A percentile compares a stretch with the other conserved stretches of the same genome.
Conservation (phyloP, 2,113 vertebrate species). For the Phocoena sinus region DNA sequence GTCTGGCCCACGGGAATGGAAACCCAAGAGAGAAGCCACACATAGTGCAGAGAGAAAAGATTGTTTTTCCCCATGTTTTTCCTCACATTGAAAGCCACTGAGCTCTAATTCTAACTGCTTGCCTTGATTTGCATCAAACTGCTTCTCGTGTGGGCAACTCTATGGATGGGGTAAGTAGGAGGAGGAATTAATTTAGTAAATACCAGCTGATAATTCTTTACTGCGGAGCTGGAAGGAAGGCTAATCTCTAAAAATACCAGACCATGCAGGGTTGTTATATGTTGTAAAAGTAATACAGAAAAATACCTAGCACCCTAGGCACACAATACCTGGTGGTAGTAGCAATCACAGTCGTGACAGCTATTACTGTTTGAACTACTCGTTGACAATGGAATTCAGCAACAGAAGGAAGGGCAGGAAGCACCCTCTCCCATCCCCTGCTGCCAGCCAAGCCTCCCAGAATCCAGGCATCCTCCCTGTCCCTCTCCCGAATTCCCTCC, state of each 20-base stretch:
- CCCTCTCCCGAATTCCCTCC: fast-evolving
- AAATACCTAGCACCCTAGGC: fast-evolving
- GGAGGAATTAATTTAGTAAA: background rate
- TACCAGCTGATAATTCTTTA: background rate
- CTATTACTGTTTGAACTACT: fast-evolving
- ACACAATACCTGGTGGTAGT: fast-evolving
- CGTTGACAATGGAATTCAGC: background rate
- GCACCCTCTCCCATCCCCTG: background rate
- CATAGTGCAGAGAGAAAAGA: background rate
- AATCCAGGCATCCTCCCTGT: fast-evolving
- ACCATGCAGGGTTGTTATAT: background rate
- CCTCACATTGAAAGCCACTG: background rate
- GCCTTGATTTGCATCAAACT: background rate
- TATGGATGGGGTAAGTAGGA: too few relatives aligned
- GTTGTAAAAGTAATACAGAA: background rate
- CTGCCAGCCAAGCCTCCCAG: background rate
- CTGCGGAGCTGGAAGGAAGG: background rate
- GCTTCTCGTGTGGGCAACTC: background rate
- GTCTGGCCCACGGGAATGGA: background rate
- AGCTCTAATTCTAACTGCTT: background rate
- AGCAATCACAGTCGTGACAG: fast-evolving
- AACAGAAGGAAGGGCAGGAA: background rate
- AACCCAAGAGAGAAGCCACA: background rate
- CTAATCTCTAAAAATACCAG: background rate
- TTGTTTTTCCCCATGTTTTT: background rate